phyloP scores from a whole-genome alignment of 1,140 invertebrate genomes.

The Dendroctonus valens region DNA sequence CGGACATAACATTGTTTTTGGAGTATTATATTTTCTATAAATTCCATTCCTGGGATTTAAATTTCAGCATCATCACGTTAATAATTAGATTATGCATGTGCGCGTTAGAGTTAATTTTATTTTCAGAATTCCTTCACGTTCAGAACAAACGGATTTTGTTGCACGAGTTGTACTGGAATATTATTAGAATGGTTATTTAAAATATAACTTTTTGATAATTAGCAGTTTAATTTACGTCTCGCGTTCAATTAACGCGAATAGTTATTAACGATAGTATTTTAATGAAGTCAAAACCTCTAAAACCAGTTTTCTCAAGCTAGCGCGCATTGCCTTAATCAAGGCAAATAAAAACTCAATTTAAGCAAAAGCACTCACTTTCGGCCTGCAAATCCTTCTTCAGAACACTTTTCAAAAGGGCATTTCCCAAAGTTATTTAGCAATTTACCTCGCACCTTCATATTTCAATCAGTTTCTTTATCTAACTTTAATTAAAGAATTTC shows the following conservation, averaged over 20 bases:
- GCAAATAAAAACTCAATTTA: too few relatives aligned
- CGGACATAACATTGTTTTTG: neutral
- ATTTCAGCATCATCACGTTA: conserved; percentile 1
- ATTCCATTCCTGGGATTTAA: neutral
- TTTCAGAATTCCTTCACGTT: neutral
- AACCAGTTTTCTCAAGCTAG: too few relatives aligned
- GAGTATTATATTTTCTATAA: conserved; percentile 1
- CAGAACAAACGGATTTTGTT: too few relatives aligned
- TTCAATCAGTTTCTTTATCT: conserved; percentile 23
- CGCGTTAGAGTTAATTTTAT: neutral
- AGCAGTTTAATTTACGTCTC: too few relatives aligned
- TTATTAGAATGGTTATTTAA: too few relatives aligned
- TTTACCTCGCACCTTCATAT: conserved; percentile 4
- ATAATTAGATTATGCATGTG: conserved; percentile 3
- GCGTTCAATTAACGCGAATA: too few relatives aligned
- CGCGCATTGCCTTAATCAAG: too few relatives aligned
- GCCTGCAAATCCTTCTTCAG: neutral
- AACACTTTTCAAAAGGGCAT: neutral
- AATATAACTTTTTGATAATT: too few relatives aligned
- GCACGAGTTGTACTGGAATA: too few relatives aligned
- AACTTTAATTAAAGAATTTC: conserved; percentile 30
- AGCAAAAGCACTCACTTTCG: too few relatives aligned
- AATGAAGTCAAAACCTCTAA: too few relatives aligned
- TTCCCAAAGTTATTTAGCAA: conserved; percentile 2
- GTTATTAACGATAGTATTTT: too few relatives aligned